These are phyloP conservation scores for Drosophila ironensis DNA, from an alignment of 1,140 invertebrate species.

Conservation along the genomic window DNA sequence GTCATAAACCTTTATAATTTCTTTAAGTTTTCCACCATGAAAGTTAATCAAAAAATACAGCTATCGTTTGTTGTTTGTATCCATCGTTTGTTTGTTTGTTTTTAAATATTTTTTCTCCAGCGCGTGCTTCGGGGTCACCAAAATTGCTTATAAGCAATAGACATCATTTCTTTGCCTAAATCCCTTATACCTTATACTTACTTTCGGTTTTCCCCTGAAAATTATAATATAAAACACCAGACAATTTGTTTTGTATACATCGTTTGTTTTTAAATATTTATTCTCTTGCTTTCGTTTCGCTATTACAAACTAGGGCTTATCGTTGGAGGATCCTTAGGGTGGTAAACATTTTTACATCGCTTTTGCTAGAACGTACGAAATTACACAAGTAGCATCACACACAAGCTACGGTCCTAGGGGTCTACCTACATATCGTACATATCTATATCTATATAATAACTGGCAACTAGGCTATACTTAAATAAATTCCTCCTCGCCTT, in stretches of 20 bases:
- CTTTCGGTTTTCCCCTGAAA: too few species aligned
- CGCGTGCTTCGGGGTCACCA: too few species aligned
- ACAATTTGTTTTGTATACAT: not conserved
- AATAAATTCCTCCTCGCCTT: not conserved
- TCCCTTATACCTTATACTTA: too few species aligned
- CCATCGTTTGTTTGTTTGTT: conserved; percentile 21
- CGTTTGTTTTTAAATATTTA: conserved; percentile 56
- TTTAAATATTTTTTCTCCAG: conserved; percentile 28
- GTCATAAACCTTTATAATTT: too few species aligned
- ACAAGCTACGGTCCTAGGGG: conserved; percentile 29
- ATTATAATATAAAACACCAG: not conserved
- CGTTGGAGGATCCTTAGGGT: conserved; percentile 14
- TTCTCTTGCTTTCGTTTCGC: conserved; percentile 70
- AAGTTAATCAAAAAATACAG: conserved; percentile 54
- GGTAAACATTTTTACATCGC: conserved; percentile 55
- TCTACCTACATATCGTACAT: too few species aligned
- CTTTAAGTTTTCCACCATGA: conserved; percentile 4
- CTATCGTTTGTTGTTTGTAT: too few species aligned
- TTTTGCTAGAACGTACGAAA: conserved; percentile 49
- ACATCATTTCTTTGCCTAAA: too few species aligned
- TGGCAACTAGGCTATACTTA: conserved; percentile 22
- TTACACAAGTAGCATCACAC: conserved; percentile 69
- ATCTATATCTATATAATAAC: conserved; percentile 11
- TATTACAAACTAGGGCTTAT: conserved; percentile 68
- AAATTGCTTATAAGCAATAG: too few species aligned